Evolutionary conservation across 2,113 vertebrate species (phyloP).

Genomic region (Cheilinus undulatus): DNA sequence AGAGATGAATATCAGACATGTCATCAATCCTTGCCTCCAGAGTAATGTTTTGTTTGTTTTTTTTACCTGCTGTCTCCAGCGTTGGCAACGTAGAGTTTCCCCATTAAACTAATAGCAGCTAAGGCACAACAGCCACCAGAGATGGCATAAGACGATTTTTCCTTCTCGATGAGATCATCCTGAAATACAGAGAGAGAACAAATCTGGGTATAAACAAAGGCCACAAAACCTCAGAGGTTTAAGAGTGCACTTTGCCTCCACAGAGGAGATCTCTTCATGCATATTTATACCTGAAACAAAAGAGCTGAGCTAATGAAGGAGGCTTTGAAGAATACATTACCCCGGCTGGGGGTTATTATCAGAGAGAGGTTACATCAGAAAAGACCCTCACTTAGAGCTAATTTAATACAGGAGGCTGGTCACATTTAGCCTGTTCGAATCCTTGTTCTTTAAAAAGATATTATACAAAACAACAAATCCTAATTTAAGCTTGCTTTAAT

Average conservation of each 20-base stretch:
- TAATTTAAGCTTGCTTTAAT: neutral
- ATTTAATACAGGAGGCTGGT: neutral
- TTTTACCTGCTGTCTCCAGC: conserved; percentile 91
- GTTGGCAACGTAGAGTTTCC: conserved; percentile 97
- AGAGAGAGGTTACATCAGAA: neutral
- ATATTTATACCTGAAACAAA: conserved; percentile 42
- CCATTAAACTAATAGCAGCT: conserved; percentile 90
- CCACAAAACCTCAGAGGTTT: neutral
- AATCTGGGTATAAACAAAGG: conserved; percentile 7
- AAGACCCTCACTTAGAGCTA: neutral
- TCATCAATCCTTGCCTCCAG: neutral
- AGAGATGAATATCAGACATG: neutral
- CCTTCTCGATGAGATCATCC: conserved; percentile 93
- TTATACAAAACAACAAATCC: neutral
- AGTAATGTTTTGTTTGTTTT: neutral
- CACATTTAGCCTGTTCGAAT: neutral
- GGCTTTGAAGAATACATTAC: conserved; percentile 22
- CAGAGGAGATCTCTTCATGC: conserved; percentile 16
- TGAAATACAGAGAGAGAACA: conserved; percentile 63
- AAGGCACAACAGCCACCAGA: conserved; percentile 95
- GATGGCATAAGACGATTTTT: conserved; percentile 86
- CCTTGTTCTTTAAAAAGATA: neutral
- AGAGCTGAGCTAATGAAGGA: conserved; percentile 5
- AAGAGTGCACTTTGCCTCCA: neutral
- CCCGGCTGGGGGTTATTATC: neutral